A percentile compares a stretch with the other conserved stretches of the same genome.
phyloP scores from a whole-genome alignment of 2,888 invertebrate species.

The Hartigia nigra region DNA sequence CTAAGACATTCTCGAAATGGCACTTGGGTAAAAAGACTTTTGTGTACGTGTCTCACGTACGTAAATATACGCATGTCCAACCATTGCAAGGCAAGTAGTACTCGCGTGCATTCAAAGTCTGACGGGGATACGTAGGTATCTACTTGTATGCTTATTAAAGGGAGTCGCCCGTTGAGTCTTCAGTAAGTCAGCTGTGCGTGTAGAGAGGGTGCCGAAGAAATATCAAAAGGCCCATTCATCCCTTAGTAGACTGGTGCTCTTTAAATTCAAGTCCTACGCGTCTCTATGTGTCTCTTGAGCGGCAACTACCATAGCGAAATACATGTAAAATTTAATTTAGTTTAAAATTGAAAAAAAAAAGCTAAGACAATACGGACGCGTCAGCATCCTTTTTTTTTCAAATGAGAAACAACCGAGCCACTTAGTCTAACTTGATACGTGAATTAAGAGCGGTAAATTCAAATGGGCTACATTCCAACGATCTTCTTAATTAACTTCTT shows the following conservation, averaged over 20 bases:
- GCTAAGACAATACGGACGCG: no score
- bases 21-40: slow-evolving; percentile 19
- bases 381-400: no score
- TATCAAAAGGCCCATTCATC: background rate
- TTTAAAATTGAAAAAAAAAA: background rate
- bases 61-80: background rate
- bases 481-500: slow-evolving; percentile 50
- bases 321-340: background rate
- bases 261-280: background rate
- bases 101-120: background rate
- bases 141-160: background rate
- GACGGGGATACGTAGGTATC: background rate
- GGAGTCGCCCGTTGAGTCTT: background rate
- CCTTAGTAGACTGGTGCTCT: background rate
- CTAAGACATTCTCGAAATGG: slow-evolving; percentile 38
- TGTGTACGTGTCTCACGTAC: background rate
- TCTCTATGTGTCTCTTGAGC: background rate
- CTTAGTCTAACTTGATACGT: no score
- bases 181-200: background rate
- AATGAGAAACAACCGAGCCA: no score
- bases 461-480: slow-evolving; percentile 43
- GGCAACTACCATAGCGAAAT: background rate
- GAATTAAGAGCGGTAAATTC: slow-evolving; percentile 36
- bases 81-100: background rate
- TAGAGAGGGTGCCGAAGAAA: background rate